Percentiles rank a stretch among this genome's conserved stretches.
Evolutionary conservation across 2,113 vertebrate genomes (phyloP).

Genomic region (Trichechus manatus): DNA sequence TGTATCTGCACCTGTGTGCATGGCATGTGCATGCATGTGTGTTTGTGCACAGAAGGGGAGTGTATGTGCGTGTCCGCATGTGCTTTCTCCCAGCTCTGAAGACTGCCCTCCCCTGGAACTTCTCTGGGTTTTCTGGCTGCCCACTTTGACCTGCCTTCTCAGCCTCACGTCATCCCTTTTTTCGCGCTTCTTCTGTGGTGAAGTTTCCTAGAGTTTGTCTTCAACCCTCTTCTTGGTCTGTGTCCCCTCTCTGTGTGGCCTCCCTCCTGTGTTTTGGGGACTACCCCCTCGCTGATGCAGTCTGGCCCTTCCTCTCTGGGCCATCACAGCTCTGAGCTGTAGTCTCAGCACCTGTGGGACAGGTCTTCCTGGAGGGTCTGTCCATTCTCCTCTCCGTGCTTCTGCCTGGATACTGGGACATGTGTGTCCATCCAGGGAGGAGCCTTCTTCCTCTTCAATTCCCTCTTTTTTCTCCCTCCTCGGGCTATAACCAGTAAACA

Average conservation of each 20-base stretch:
- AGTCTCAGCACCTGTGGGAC: background rate
- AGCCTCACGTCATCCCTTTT: background rate
- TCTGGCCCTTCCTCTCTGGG: background rate
- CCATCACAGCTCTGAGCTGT: background rate
- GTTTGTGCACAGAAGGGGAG: slow-evolving; percentile 10
- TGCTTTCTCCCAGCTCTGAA: background rate
- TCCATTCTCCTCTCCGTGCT: background rate
- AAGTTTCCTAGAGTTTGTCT: background rate
- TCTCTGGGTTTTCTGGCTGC: slow-evolving; percentile 14
- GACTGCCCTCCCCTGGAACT: background rate
- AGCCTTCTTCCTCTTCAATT: background rate
- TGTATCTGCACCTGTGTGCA: background rate
- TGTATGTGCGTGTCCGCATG: background rate
- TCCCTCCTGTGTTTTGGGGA: slow-evolving; percentile 13
- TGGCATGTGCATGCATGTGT: slow-evolving; percentile 31
- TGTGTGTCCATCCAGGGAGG: background rate
- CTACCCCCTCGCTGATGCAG: background rate
- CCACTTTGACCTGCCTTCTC: background rate
- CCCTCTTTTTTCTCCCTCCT: slow-evolving; percentile 43
- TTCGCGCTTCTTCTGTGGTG: background rate
- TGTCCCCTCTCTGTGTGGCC: background rate
- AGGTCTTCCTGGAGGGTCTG: background rate
- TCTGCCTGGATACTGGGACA: background rate
- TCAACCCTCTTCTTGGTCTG: slow-evolving; percentile 25
- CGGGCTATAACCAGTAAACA: background rate